Conservation (phyloP, 2,797 vertebrate species). For the Oreortyx pictus region DNA sequence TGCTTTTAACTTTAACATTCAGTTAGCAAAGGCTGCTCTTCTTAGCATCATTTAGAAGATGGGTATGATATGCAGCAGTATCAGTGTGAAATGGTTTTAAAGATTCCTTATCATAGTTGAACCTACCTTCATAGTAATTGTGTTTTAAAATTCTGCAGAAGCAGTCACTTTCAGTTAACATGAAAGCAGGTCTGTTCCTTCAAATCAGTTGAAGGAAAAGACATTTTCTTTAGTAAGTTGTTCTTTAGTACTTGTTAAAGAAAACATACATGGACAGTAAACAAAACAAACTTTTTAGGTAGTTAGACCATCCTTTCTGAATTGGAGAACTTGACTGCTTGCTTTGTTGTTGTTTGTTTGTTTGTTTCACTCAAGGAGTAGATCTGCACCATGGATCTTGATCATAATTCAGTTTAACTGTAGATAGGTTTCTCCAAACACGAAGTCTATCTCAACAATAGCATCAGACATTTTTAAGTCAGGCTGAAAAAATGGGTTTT, state of each 20-base stretch:
- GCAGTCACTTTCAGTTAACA: background rate
- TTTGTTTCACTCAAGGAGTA: background rate
- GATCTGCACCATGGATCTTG: background rate
- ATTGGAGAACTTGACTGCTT: background rate
- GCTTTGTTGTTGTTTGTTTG: fast-evolving
- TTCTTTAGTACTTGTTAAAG: background rate
- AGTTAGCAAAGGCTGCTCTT: background rate
- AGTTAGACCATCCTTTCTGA: background rate
- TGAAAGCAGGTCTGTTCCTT: background rate
- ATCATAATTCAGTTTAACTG: background rate
- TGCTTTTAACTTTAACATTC: background rate
- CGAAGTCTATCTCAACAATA: background rate
- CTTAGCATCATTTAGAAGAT: background rate
- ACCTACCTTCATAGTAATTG: background rate
- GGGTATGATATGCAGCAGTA: background rate
- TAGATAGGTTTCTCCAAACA: background rate
- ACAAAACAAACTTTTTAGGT: background rate
- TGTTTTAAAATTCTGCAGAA: background rate
- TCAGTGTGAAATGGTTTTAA: background rate
- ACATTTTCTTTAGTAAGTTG: background rate
- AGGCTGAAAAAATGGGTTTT: background rate
- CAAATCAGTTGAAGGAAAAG: background rate
- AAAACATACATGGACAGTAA: background rate
- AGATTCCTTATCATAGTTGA: background rate
- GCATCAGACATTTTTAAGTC: background rate